Evolutionary conservation across 2,888 invertebrate genomes (phyloP).

Genomic region (Amiota minor): DNA sequence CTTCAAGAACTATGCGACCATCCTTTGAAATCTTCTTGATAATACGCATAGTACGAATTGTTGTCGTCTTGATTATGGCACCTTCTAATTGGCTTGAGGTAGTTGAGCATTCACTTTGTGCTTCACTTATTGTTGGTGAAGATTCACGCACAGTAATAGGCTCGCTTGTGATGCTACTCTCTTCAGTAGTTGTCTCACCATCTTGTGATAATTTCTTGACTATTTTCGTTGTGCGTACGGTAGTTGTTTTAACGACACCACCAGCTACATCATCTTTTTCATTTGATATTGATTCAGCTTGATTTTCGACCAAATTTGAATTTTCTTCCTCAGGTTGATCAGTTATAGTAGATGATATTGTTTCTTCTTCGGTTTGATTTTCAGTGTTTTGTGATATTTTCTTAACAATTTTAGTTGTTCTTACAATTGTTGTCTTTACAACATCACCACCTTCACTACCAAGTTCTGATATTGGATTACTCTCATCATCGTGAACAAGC

Average conservation of each 20-base stretch:
- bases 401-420: constrained; percentile 67
- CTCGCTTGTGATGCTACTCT: constrained; percentile 56
- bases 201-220: constrained; percentile 65
- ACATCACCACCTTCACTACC: constrained; percentile 51
- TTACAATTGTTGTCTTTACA: constrained; percentile 63
- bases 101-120: constrained; percentile 57
- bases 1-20: constrained; percentile 64
- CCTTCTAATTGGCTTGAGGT: constrained; percentile 62
- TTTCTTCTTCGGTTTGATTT: constrained; percentile 34
- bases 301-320: constrained; percentile 3
- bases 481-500: not conserved
- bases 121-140: constrained; percentile 56
- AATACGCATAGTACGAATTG: constrained; percentile 69
- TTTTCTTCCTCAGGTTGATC: constrained; percentile 27
- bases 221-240: constrained; percentile 68
- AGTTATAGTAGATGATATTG: not conserved
- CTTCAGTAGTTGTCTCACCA: constrained; percentile 54
- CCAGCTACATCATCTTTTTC: constrained; percentile 27
- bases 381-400: constrained; percentile 61
- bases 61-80: constrained; percentile 69
- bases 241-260: constrained; percentile 68
- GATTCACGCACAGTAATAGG: constrained; percentile 57
- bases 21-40: constrained; percentile 66
- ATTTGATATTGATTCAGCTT: constrained; percentile 33
- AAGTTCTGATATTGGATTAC: not conserved